Conservation (phyloP, 2,888 invertebrate genomes). For the Troilus luridus region DNA sequence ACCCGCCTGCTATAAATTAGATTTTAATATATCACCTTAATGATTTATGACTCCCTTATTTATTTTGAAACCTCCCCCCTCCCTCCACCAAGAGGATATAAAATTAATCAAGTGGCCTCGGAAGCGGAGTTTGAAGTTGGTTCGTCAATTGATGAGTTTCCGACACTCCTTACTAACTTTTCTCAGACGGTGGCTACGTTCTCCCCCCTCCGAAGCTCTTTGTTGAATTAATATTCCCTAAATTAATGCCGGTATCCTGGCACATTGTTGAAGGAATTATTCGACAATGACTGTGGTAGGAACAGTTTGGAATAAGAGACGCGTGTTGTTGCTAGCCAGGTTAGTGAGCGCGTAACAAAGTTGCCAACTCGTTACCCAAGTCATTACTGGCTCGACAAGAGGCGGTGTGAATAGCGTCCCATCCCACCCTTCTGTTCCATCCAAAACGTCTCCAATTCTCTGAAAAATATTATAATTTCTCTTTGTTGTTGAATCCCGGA, state of each 20-base stretch:
- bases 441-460: conserved; percentile 7
- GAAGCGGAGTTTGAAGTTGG: conserved; percentile 42
- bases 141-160: conserved; percentile 50
- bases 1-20: conserved; percentile 2
- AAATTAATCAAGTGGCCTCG: conserved; percentile 36
- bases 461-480: conserved; percentile 35
- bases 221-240: conserved; percentile 29
- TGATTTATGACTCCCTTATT: conserved; percentile 39
- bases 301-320: conserved; percentile 35
- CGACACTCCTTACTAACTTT: conserved; percentile 24
- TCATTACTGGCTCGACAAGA: conserved; percentile 39
- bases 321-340: conserved; percentile 50
- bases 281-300: conserved; percentile 27
- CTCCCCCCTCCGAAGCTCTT: neutral
- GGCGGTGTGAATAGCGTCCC: conserved; percentile 38
- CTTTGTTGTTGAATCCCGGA: conserved; percentile 1
- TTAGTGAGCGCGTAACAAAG: conserved; percentile 51
- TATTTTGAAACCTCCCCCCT: neutral
- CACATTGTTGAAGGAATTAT: conserved; percentile 41
- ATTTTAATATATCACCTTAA: conserved; percentile 33
- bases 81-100: neutral
- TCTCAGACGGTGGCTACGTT: neutral
- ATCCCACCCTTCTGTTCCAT: neutral
- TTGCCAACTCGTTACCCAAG: conserved; percentile 52
- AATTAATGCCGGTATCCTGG: conserved; percentile 7